Evolutionary conservation across 2,888 invertebrate species (phyloP), one percentile per base, ranked within the genome.

Genomic region (Andrena chrysosceles): DNA sequence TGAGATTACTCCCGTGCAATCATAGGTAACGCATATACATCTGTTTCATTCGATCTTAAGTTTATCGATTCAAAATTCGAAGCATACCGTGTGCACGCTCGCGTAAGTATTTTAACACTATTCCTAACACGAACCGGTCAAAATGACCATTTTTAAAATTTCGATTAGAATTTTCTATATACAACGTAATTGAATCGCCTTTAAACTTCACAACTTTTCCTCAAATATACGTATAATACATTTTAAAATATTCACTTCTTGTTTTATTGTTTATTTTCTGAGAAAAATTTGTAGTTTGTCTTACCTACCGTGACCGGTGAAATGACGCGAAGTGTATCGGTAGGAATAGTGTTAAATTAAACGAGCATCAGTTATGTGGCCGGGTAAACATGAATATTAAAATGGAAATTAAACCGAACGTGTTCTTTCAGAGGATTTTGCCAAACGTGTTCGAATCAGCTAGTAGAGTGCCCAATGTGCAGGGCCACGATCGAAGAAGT

Each of bases 401-500:
- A n/a, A 23, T 56, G 2, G 3, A 54, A 29, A 54, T 2, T 90
- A 63, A 73, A 67, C 76, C 54, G 16, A 49, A 63, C 35, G 31
- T 6, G 31, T 6, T 72, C 3, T 76, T 83, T 78, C 94, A 96
- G 98, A 94, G 98, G 98, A 54, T 98, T 98, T 94, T 99, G 99
- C 94, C 95, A 95, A 66, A 94, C 95, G 16, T 98, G 98, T 95
- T 96, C 97, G 16, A 95, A 96, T 76, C 97, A 97, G 93, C 93
- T 99, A 87, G 96, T 96, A 86, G 96, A 96, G 88, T 99, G 99
- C 94, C 99, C 99, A 16, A 96, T 98, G 95, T 99, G 99, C 94
- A 96, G 98, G 88, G 95, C 96, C 77, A 94, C 95, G 66, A 97
- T 97, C 88, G 94, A 94, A 89, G 94, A 95, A 90, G 93, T 95